Conservation (phyloP, 2,113 vertebrate species). For the Aegithalos caudatus region DNA sequence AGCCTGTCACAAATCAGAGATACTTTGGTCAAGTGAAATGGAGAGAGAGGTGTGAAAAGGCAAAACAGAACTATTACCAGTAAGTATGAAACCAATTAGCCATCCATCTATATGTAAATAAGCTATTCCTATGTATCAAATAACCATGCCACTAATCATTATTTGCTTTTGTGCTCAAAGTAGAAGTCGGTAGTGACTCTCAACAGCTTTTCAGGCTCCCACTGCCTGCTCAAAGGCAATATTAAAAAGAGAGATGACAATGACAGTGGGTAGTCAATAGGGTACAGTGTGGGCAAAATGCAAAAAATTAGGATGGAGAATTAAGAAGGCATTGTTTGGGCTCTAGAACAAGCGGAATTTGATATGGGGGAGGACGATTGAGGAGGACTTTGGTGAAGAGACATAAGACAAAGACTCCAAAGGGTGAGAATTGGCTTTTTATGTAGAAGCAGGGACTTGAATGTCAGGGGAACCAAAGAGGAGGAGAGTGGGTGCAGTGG, state of each 20-base stretch:
- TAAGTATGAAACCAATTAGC: background rate
- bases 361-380: background rate
- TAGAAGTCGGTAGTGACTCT: background rate
- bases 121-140: background rate
- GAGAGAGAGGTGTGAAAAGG: background rate
- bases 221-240: background rate
- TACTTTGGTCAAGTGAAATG: background rate
- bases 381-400: background rate
- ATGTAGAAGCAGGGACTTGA: background rate
- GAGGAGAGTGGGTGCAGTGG: background rate
- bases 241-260: background rate
- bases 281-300: background rate
- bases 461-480: background rate
- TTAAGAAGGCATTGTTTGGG: background rate
- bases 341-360: background rate
- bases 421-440: background rate
- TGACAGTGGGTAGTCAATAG: background rate
- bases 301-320: background rate
- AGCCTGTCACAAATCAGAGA: background rate
- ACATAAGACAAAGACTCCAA: background rate
- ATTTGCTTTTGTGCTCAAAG: slow-evolving; percentile 7
- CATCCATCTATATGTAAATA: background rate
- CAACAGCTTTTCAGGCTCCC: background rate
- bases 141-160: background rate
- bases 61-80: background rate